Conservation (phyloP, 2,797 vertebrate species). For the Falco berigora region DNA sequence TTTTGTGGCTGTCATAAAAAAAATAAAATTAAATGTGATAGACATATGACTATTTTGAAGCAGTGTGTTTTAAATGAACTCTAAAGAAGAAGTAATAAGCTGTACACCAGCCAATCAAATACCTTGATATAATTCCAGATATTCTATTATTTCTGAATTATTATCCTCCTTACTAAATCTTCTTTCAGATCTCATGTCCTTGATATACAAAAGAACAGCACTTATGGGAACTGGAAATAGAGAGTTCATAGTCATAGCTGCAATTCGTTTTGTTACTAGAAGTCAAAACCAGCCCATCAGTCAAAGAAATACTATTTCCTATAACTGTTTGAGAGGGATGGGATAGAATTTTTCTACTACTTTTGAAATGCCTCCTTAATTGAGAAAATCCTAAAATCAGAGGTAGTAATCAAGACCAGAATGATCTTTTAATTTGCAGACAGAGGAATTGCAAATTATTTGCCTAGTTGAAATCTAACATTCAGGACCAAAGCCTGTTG, state of each 20-base stretch:
- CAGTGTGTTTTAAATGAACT: constrained; percentile 2
- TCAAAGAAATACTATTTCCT: neutral
- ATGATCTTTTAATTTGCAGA: neutral
- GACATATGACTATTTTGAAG: neutral
- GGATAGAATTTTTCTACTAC: neutral
- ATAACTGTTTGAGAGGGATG: neutral
- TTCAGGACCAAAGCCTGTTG: neutral
- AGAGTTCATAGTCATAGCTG: neutral
- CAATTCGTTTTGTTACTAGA: neutral
- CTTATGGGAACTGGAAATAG: constrained; percentile 5
- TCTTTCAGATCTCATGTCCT: neutral
- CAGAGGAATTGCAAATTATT: neutral
- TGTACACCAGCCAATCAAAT: neutral
- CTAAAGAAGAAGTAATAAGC: neutral
- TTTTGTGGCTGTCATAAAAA: neutral
- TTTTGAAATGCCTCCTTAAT: neutral
- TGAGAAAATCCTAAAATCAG: neutral
- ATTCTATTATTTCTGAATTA: constrained; percentile 37
- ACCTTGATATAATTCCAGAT: neutral
- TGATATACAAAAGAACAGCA: neutral
- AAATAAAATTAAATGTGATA: neutral
- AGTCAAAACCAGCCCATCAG: constrained; percentile 13
- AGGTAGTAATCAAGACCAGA: neutral
- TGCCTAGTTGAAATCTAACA: neutral
- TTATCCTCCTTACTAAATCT: neutral